These are phyloP conservation scores for Orthonyx spaldingii DNA, from an alignment of 2,113 vertebrate species.

Conservation along the genomic window DNA sequence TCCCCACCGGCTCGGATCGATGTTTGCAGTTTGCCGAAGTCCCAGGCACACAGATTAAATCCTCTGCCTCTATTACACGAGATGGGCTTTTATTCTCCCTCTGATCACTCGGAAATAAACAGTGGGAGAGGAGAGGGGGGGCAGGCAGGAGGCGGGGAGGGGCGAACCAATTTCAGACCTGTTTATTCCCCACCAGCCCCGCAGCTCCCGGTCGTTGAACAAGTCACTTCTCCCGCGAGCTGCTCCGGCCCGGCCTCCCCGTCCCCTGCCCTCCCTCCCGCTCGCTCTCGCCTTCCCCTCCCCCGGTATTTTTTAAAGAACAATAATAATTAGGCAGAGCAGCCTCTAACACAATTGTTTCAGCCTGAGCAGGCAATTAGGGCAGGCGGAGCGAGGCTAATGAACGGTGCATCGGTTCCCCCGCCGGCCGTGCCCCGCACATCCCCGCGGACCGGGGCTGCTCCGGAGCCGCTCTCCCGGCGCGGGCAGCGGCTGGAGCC, in stretches of 20 bases:
- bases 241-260: neutral
- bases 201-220: slow-evolving; percentile 6
- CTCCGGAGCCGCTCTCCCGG: neutral
- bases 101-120: slow-evolving; percentile 50
- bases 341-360: slow-evolving; percentile 72
- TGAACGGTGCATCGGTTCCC: slow-evolving; percentile 42
- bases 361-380: slow-evolving; percentile 72
- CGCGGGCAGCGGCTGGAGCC: neutral
- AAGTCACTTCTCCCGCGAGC: neutral
- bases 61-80: slow-evolving; percentile 50
- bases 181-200: slow-evolving; percentile 20
- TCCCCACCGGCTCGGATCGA: slow-evolving; percentile 55
- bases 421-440: neutral
- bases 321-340: slow-evolving; percentile 70
- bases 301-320: slow-evolving; percentile 52
- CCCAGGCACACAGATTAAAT: slow-evolving; percentile 56
- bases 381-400: slow-evolving; percentile 67
- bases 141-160: neutral
- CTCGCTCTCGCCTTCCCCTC: neutral
- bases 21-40: slow-evolving; percentile 43
- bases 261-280: neutral
- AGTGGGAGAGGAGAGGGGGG: neutral
- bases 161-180: neutral
- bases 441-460: neutral
- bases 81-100: slow-evolving; percentile 54